Conservation (phyloP, 2,797 vertebrate species). For the Microhierax caerulescens region DNA sequence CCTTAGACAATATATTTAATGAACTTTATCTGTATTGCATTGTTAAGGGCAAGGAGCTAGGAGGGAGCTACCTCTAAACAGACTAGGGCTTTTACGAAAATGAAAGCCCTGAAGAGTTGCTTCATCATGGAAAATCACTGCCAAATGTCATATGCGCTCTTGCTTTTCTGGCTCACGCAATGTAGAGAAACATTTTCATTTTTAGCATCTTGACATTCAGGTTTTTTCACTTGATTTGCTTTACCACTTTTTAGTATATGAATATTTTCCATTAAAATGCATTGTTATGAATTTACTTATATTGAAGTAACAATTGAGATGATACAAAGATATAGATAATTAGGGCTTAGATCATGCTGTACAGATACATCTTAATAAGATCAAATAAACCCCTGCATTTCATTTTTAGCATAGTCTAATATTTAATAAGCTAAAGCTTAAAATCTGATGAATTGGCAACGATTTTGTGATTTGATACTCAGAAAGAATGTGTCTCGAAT, state of each 20-base stretch:
- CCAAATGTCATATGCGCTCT: constrained; percentile 35
- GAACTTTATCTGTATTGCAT: not conserved
- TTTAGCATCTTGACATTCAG: constrained; percentile 39
- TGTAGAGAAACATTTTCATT: not conserved
- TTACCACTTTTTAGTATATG: not conserved
- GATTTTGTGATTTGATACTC: constrained; percentile 43
- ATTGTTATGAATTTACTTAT: not conserved
- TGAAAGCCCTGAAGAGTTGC: constrained; percentile 27
- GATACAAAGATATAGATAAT: not conserved
- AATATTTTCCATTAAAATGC: not conserved
- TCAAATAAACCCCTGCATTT: not conserved
- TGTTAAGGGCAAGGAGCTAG: constrained; percentile 6
- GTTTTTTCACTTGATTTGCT: not conserved
- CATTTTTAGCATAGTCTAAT: constrained; percentile 18
- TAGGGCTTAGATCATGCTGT: not conserved
- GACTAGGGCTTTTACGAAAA: constrained; percentile 51
- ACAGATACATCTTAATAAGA: constrained; percentile 5
- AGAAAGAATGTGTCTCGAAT: not conserved
- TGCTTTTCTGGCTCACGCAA: not conserved
- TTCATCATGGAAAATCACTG: constrained; percentile 56
- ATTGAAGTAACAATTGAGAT: constrained; percentile 12
- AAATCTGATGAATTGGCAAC: constrained; percentile 47
- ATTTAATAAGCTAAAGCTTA: constrained; percentile 35
- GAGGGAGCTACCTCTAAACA: constrained; percentile 20
- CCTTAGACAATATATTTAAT: constrained; percentile 50